phyloP scores from a whole-genome alignment of 2,113 vertebrate species.

The Ptyas mucosa region DNA sequence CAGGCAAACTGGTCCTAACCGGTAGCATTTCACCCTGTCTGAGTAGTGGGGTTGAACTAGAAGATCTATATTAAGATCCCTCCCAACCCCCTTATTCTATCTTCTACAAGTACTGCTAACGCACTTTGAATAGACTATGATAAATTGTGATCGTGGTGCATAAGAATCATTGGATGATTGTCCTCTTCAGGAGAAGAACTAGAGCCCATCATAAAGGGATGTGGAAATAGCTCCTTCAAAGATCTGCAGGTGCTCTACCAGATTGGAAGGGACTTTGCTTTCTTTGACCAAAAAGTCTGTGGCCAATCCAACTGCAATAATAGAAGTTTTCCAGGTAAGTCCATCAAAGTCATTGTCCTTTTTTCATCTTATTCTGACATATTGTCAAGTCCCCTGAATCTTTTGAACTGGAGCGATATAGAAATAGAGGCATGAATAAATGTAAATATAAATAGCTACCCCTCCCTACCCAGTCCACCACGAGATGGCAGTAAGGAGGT shows the following conservation, averaged over 20 bases:
- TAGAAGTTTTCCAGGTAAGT: conserved; percentile 1
- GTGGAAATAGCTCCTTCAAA: background rate
- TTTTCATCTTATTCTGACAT: background rate
- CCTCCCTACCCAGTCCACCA: background rate
- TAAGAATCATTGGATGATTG: too few species aligned
- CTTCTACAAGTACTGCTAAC: background rate
- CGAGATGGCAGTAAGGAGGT: background rate
- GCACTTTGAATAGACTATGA: background rate
- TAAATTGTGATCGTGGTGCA: too few species aligned
- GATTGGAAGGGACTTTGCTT: background rate
- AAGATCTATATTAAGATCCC: too few species aligned
- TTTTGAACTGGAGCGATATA: background rate
- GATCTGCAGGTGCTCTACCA: background rate
- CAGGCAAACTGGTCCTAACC: rapidly evolving
- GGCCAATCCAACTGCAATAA: background rate
- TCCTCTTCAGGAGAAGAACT: background rate
- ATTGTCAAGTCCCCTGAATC: background rate
- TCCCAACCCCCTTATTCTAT: too few species aligned
- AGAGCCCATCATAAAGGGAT: conserved; percentile 17
- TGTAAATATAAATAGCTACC: background rate
- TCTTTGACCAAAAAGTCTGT: background rate
- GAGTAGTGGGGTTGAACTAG: too few species aligned
- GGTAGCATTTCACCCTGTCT: too few species aligned
- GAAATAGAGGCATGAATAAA: background rate
- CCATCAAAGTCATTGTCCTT: background rate